These are phyloP conservation scores for Scelioninae gen. 1 DNA, from an alignment of 2,888 invertebrate genomes.

Conservation along the genomic window DNA sequence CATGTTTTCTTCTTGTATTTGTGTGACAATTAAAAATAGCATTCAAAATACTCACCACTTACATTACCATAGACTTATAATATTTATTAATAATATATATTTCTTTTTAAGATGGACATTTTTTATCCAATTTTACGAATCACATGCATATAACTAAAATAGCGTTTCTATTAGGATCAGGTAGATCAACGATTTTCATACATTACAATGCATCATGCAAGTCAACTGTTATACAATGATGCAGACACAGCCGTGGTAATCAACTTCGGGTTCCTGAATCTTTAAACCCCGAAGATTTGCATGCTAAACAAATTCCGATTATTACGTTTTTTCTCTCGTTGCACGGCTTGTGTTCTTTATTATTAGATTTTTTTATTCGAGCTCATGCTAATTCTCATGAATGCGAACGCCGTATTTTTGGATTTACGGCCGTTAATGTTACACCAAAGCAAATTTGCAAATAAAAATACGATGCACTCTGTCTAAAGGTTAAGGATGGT, in stretches of 20 bases:
- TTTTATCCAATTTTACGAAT: slow-evolving; percentile 36
- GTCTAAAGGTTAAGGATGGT: slow-evolving; percentile 59
- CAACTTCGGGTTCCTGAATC: slow-evolving; percentile 57
- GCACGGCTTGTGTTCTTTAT: slow-evolving; percentile 50
- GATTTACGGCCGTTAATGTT: slow-evolving; percentile 56
- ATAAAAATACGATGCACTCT: slow-evolving; percentile 61
- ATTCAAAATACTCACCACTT: no score
- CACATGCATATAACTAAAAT: slow-evolving; percentile 53
- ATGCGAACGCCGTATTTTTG: slow-evolving; percentile 42
- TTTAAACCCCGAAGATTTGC: slow-evolving; percentile 56
- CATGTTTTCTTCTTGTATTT: no score
- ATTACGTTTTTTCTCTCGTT: slow-evolving; percentile 56
- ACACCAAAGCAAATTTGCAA: slow-evolving; percentile 67
- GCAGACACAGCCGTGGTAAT: slow-evolving; percentile 55
- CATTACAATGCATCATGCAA: slow-evolving; percentile 66
- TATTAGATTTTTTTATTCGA: slow-evolving; percentile 41
- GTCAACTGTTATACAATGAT: slow-evolving; percentile 54
- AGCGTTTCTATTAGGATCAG: slow-evolving; percentile 25
- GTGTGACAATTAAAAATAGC: no score
- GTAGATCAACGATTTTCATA: slow-evolving; percentile 56
- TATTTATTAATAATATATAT: slow-evolving; percentile 28
- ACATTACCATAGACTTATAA: slow-evolving; percentile 42
- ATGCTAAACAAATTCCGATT: slow-evolving; percentile 67
- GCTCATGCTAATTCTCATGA: slow-evolving; percentile 65
- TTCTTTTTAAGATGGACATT: slow-evolving; percentile 13